Base-by-base conservation (phyloP, 2,888 invertebrate genomes). In the Linyphia triangularis region DNA sequence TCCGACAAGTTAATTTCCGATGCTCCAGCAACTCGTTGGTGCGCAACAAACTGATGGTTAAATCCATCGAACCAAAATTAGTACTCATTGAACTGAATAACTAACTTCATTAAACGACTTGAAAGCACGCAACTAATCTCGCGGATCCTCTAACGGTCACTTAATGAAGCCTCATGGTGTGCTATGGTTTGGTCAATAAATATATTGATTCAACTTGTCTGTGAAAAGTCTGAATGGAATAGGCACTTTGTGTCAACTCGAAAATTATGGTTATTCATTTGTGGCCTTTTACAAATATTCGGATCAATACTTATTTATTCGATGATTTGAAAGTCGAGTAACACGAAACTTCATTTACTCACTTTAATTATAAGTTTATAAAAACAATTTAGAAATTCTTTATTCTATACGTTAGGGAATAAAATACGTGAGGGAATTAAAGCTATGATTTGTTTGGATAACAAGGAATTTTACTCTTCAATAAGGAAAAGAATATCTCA, bases 51-150 rank as follows among this genome's bases (percentile, higher is more conserved):
- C 22, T 73, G 59, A 73, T 30, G 57, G 73, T 30, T 73, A 59
- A 73, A 73, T 51, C 57, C 73, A 73, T 59, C 59, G 57, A 30
- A 73, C 30, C 26, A 33, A 73, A 73, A 73, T 73, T 59, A 73
- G 73, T 28, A 22, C 19, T 16, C 73, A 73, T 73, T 73, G 59
- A 73, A 59, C 73, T 59, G 33, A 73, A 73, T 73, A 73, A 73
- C 73, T 73, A 73, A 59, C 73, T 19, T 73, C 73, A 73, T 73
- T 73, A 73, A n/a, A 33, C 59, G 73, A 73, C 30, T 73, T 73
- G 28, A 73, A 73, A 73, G 57, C 73, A 59, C 59, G 59, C 57
- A 57, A 59, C 57, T 19, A 73, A 30, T 73, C 73, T 28, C 22
- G 26, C 26, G 16, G 5, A n/a, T 5, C n/a, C 51, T n/a, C 59